phyloP scores from a whole-genome alignment of 2,797 vertebrate species.

The Poecilia gillii region DNA sequence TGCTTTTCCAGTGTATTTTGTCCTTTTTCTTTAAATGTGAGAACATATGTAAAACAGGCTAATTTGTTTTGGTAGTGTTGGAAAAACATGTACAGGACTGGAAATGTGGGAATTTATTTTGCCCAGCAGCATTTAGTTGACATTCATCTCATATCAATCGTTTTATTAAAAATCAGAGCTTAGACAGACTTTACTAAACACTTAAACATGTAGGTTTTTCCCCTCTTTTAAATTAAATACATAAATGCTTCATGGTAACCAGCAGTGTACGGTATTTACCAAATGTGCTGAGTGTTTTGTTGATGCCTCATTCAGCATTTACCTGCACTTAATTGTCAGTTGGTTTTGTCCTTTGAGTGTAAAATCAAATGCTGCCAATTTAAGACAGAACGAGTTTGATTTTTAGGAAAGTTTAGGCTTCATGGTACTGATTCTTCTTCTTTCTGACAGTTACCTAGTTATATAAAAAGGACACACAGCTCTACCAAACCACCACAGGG shows the following conservation, averaged over 20 bases:
- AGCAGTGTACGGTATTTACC: background rate
- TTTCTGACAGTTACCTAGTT: conserved; percentile 1
- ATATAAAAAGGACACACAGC: background rate
- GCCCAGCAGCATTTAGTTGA: background rate
- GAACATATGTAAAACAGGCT: too few species aligned
- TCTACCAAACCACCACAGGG: conserved; percentile 8
- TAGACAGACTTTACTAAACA: background rate
- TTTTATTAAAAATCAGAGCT: background rate
- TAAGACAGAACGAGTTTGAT: background rate
- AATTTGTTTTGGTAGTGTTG: too few species aligned
- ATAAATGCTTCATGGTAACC: background rate
- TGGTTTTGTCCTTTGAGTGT: background rate
- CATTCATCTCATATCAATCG: background rate
- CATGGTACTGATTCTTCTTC: background rate
- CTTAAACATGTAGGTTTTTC: background rate
- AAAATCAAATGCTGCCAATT: conserved; percentile 3
- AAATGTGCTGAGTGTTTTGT: background rate
- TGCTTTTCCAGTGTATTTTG: too few species aligned
- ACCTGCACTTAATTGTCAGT: background rate
- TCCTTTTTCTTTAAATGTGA: too few species aligned
- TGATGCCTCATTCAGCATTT: background rate
- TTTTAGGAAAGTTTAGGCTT: background rate
- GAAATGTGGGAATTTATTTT: too few species aligned
- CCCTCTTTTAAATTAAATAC: background rate
- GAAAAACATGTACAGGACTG: too few species aligned